Evolutionary conservation across 2,888 invertebrate species (phyloP).

Genomic region (Aspidiotus destructor): DNA sequence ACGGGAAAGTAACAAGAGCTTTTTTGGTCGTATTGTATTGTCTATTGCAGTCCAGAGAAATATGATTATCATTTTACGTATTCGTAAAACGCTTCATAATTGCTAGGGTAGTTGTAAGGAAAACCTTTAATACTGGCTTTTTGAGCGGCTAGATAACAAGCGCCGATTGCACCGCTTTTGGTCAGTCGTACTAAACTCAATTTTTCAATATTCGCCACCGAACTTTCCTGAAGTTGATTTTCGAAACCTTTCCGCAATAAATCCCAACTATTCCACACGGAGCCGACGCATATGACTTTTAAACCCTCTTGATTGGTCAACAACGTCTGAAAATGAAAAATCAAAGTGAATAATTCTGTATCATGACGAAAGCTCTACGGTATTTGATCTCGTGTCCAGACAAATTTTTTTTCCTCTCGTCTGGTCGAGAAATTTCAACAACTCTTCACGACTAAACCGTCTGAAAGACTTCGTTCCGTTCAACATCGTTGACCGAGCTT

Average conservation of each 20-base stretch:
- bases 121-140: conserved; percentile 50
- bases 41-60: not conserved
- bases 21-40: not conserved
- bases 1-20: no score
- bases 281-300: conserved; percentile 81
- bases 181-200: conserved; percentile 59
- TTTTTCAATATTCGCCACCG: conserved; percentile 43
- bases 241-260: conserved; percentile 63
- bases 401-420: no score
- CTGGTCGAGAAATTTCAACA: not conserved
- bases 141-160: conserved; percentile 74
- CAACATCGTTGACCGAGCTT: no score
- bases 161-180: conserved; percentile 71
- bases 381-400: no score
- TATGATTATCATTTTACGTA: conserved; percentile 41
- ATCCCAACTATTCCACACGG: conserved; percentile 90
- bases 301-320: conserved; percentile 50
- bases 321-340: conserved; percentile 43
- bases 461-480: no score
- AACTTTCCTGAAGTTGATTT: conserved; percentile 43
- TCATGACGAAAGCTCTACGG: no score
- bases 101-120: conserved; percentile 54
- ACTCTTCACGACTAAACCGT: not conserved
- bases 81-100: conserved; percentile 50
- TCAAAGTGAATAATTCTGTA: no score